These are phyloP conservation scores for Nymphalis c-album DNA, from an alignment of 2,888 invertebrate genomes.

Conservation along the genomic window DNA sequence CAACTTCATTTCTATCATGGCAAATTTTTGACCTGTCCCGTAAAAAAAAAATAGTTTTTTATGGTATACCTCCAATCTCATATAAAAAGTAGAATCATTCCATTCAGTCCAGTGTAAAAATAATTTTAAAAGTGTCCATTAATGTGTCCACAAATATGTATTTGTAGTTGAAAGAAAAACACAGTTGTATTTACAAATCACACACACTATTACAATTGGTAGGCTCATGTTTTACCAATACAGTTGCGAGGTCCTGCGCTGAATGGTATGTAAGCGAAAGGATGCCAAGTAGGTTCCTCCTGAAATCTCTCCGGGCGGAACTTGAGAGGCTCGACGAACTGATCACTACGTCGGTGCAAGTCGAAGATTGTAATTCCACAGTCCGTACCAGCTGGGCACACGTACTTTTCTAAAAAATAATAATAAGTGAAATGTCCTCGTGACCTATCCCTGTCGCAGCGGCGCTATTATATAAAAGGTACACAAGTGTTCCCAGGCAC, in stretches of 20 bases:
- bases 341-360: slow-evolving; percentile 83
- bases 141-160: too few relatives aligned
- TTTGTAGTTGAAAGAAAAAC: too few relatives aligned
- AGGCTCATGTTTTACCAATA: slow-evolving; percentile 82
- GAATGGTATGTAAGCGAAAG: slow-evolving; percentile 84
- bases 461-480: too few relatives aligned
- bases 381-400: slow-evolving; percentile 74
- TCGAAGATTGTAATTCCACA: slow-evolving; percentile 83
- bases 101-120: too few relatives aligned
- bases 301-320: slow-evolving; percentile 88
- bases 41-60: slow-evolving; percentile 31
- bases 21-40: slow-evolving; percentile 82
- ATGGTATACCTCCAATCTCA: not conserved
- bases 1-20: slow-evolving; percentile 83
- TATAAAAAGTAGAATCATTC: too few relatives aligned
- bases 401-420: slow-evolving; percentile 24
- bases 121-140: too few relatives aligned
- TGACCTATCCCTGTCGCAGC: too few relatives aligned
- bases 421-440: too few relatives aligned
- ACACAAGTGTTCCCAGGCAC: too few relatives aligned
- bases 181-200: too few relatives aligned
- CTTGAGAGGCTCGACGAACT: slow-evolving; percentile 83
- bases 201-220: too few relatives aligned
- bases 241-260: slow-evolving; percentile 86
- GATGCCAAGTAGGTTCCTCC: slow-evolving; percentile 79